These are phyloP conservation scores for Tamias sibiricus DNA, from an alignment of 2,113 vertebrate genomes.

Conservation along the genomic window DNA sequence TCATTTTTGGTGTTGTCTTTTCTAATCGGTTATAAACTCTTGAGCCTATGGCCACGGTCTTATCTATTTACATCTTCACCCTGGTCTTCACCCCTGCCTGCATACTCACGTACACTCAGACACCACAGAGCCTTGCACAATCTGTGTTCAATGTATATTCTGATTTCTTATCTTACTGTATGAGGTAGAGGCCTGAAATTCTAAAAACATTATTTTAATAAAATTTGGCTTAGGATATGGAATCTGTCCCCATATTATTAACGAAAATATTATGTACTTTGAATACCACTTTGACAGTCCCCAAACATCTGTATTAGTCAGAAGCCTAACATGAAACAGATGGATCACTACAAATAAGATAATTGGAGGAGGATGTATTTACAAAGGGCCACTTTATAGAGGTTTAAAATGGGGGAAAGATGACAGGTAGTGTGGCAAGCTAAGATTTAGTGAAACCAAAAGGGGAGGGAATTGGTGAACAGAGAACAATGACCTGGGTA, in stretches of 20 bases:
- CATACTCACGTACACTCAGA: not conserved
- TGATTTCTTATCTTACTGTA: not conserved
- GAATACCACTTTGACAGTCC: not conserved
- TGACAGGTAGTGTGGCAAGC: not conserved
- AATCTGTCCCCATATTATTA: not conserved
- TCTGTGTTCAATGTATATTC: not conserved
- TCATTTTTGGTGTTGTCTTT: not conserved
- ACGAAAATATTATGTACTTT: not conserved
- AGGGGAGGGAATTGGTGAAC: too few relatives aligned
- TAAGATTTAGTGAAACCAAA: not conserved
- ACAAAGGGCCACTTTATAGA: not conserved
- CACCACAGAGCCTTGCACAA: not conserved
- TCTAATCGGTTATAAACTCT: not conserved
- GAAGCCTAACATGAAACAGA: not conserved
- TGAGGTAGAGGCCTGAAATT: not conserved
- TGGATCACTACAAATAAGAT: not conserved
- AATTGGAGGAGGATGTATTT: not conserved
- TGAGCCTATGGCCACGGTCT: not conserved
- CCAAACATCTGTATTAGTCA: not conserved
- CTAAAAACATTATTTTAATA: conserved; percentile 27
- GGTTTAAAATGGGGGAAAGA: not conserved
- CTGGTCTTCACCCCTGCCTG: not conserved
- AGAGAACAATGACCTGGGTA: not conserved
- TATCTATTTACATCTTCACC: not conserved
- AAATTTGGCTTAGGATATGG: not conserved